A percentile compares a stretch with the other conserved stretches of the same genome.
Evolutionary conservation across 2,888 invertebrate species (phyloP).

Genomic region (Drosophila conformis): DNA sequence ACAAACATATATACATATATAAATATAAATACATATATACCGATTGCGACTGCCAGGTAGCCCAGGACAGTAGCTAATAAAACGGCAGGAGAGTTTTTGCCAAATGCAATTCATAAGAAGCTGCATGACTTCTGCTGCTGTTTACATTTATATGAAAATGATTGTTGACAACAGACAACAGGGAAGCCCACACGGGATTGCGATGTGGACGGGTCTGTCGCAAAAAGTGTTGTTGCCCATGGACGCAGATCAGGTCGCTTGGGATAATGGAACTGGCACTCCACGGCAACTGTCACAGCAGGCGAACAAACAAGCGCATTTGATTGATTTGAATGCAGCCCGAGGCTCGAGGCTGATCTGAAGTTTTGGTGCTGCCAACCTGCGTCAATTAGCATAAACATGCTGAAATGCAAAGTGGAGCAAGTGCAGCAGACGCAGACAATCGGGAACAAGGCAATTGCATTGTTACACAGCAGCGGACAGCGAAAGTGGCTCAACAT

Average conservation of each 20-base stretch:
- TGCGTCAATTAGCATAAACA: conserved; percentile 74
- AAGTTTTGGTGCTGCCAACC: conserved; percentile 67
- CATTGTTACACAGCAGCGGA: conserved; percentile 51
- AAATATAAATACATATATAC: background rate
- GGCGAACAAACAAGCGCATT: conserved; percentile 66
- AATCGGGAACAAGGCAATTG: conserved; percentile 52
- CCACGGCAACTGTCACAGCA: conserved; percentile 54
- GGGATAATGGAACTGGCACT: conserved; percentile 39
- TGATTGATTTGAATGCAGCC: conserved; percentile 74
- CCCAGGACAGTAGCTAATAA: conserved; percentile 68
- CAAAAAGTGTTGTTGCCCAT: conserved; percentile 43
- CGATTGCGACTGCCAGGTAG: conserved; percentile 41
- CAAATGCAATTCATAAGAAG: conserved; percentile 37
- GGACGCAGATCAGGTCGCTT: conserved; percentile 41
- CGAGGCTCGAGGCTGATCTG: background rate
- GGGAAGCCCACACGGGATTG: conserved; percentile 8
- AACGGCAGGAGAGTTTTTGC: conserved; percentile 60
- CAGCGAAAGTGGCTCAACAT: conserved; percentile 69
- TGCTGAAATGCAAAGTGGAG: conserved; percentile 75
- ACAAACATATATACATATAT: background rate
- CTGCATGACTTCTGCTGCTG: conserved; percentile 46
- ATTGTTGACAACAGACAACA: conserved; percentile 49
- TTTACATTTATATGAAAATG: conserved; percentile 71
- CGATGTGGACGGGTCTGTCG: conserved; percentile 32
- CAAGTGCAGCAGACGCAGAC: conserved; percentile 54